Conservation (phyloP, 2,888 invertebrate genomes). For the Ormyrus labotus region DNA sequence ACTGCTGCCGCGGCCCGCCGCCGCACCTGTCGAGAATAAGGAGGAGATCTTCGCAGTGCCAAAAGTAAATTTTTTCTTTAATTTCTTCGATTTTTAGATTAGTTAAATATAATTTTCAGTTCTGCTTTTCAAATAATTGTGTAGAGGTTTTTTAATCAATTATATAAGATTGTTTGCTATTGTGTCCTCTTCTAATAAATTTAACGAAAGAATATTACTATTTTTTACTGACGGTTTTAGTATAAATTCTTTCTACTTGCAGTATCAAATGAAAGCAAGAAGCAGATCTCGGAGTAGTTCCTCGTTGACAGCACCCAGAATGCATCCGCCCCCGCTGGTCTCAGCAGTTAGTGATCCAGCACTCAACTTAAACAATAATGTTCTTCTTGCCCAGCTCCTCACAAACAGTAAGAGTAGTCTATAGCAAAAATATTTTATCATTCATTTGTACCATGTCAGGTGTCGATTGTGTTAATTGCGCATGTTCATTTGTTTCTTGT, state of each 20-base stretch:
- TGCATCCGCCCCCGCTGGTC: constrained; percentile 81
- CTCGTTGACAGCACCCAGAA: constrained; percentile 75
- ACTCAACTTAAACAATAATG: constrained; percentile 82
- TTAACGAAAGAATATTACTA: too few relatives aligned
- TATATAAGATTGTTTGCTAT: too few relatives aligned
- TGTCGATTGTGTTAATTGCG: constrained; percentile 8
- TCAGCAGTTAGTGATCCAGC: constrained; percentile 88
- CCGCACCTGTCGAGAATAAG: constrained; percentile 64
- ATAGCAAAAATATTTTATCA: neutral
- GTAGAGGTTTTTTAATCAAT: constrained; percentile 1
- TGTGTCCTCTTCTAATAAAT: too few relatives aligned
- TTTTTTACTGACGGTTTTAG: too few relatives aligned
- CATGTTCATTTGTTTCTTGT: neutral
- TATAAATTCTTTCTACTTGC: constrained; percentile 42
- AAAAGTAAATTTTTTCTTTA: constrained; percentile 68
- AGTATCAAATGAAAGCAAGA: constrained; percentile 75
- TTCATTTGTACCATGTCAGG: neutral
- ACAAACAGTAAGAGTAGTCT: constrained; percentile 80
- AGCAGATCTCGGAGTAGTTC: constrained; percentile 79
- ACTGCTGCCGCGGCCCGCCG: constrained; percentile 66
- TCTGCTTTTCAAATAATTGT: neutral
- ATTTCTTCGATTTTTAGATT: constrained; percentile 17
- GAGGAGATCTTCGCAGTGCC: constrained; percentile 77
- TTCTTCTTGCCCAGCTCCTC: constrained; percentile 89
- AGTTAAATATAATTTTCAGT: neutral